Evolutionary conservation across 2,888 invertebrate species (phyloP).

Genomic region (Lithodes maja): DNA sequence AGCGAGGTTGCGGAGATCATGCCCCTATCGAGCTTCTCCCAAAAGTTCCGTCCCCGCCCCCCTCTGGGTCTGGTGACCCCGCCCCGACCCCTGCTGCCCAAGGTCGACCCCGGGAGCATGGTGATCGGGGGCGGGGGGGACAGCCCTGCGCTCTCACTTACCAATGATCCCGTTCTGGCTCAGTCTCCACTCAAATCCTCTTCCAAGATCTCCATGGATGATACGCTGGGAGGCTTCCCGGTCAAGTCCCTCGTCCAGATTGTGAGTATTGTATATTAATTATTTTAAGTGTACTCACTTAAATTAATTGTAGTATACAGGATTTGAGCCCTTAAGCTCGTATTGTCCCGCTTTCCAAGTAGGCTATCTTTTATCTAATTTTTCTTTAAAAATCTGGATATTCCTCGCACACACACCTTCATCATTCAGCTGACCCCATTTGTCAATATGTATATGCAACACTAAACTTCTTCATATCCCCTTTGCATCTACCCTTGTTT

Average conservation of each 20-base stretch:
- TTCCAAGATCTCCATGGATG: slow-evolving; percentile 74
- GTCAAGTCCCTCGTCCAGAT: slow-evolving; percentile 88
- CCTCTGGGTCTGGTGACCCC: slow-evolving; percentile 77
- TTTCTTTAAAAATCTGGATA: too few species aligned
- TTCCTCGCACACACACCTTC: too few species aligned
- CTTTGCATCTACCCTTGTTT: too few species aligned
- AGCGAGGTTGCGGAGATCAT: slow-evolving; percentile 94
- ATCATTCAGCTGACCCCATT: too few species aligned
- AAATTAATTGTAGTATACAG: too few species aligned
- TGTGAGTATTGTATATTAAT: slow-evolving; percentile 73
- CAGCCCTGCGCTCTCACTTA: slow-evolving; percentile 74
- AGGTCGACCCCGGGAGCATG: slow-evolving; percentile 64
- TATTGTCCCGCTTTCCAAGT: too few species aligned
- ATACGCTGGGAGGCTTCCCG: slow-evolving; percentile 87
- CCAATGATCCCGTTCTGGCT: slow-evolving; percentile 83
- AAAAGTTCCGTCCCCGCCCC: slow-evolving; percentile 80
- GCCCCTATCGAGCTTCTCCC: slow-evolving; percentile 87
- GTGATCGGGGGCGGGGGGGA: slow-evolving; percentile 32
- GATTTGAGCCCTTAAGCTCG: too few species aligned
- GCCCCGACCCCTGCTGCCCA: slow-evolving; percentile 74
- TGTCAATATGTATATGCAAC: too few species aligned
- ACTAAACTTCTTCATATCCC: too few species aligned
- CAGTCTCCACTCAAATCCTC: slow-evolving; percentile 76
- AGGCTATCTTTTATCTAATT: too few species aligned
- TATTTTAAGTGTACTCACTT: neutral